phyloP scores from a whole-genome alignment of 2,888 invertebrate species.

The Portevinia maculata region DNA sequence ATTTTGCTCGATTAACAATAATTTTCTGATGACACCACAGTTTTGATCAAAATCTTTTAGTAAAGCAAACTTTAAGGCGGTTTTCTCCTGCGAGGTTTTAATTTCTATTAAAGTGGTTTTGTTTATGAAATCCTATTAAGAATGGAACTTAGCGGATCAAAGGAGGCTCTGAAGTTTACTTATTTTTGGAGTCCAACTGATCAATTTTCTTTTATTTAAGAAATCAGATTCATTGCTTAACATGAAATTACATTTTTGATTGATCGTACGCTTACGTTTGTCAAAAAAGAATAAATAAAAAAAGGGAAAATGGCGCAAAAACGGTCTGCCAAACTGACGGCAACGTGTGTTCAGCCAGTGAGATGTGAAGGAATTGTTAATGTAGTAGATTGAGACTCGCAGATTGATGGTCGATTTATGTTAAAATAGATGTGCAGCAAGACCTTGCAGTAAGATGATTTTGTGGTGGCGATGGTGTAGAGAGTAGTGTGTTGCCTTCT shows the following conservation, averaged over 20 bases:
- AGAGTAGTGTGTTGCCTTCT: no score
- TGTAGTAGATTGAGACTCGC: no score
- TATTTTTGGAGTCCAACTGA: slow-evolving; percentile 5
- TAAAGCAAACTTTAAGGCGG: slow-evolving; percentile 50
- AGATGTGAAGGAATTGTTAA: background rate
- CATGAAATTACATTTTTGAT: slow-evolving; percentile 26
- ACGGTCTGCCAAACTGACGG: slow-evolving; percentile 66
- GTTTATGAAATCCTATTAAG: background rate
- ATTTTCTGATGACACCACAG: slow-evolving; percentile 69
- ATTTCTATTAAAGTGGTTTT: slow-evolving; percentile 14
- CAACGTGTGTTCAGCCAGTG: slow-evolving; percentile 32
- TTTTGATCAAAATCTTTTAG: slow-evolving; percentile 42
- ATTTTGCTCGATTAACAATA: slow-evolving; percentile 26
- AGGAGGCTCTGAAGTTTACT: background rate
- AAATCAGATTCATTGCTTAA: slow-evolving; percentile 49
- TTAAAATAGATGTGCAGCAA: no score
- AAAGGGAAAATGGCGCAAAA: slow-evolving; percentile 75
- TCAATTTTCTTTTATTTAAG: slow-evolving; percentile 25
- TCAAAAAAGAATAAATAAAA: slow-evolving; percentile 72
- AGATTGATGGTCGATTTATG: no score
- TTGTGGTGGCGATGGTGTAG: no score
- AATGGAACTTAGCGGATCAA: background rate
- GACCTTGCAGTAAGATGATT: no score
- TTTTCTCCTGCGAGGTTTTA: no score
- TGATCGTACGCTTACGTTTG: slow-evolving; percentile 57